Base-by-base conservation (phyloP, 1,140 invertebrate species). In the Nasonia longicornis region DNA sequence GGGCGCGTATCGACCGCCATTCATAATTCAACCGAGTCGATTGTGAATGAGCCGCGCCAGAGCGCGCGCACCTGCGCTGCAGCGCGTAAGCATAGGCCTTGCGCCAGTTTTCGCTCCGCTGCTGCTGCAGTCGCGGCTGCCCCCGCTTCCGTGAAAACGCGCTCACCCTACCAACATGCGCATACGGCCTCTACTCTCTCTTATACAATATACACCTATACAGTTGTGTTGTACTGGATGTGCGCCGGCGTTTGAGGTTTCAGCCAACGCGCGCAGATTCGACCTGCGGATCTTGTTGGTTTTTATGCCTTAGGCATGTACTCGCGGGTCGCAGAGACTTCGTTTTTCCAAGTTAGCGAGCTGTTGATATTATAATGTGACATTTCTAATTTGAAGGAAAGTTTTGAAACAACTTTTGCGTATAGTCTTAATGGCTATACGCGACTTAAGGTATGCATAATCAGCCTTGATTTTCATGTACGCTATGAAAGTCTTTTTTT, bases 21-120 rank as follows among this genome's bases (percentile, higher is more conserved):
- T 89, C 88, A 89, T 90, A 90, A 89, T 90, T 90, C 83, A 90
- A 83, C 84, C 81, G 69, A 83, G 87, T 87, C 87, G 87, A 89
- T 89, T 85, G 85, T 89, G 87, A 89, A 90, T 89, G 88, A 80
- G 83, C 79, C 82, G 84, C 78, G 26, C 26, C 26, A 26, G 26
- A 26, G 26, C 26, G 26, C 26, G 26, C 26, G 82, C 85, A 84
- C 83, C 84, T 84, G 79, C 66, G 81, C 26, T 42, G 48, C 42
- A 16, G 67, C n/a, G 64, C 66, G 45, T 45, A 52, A 35, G 58
- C 35, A 76, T 79, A 86, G 83, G 42, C 79, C 83, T 85, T 84
- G 82, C 79, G 76, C 84, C 70, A 83, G 75, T 85, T 85, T 58
- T 69, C 71, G 12, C 76, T 11, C 10, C 26, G 69, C 69, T n/a